Evolutionary conservation across 2,888 invertebrate genomes (phyloP).

Genomic region (Nomada fabriciana): DNA sequence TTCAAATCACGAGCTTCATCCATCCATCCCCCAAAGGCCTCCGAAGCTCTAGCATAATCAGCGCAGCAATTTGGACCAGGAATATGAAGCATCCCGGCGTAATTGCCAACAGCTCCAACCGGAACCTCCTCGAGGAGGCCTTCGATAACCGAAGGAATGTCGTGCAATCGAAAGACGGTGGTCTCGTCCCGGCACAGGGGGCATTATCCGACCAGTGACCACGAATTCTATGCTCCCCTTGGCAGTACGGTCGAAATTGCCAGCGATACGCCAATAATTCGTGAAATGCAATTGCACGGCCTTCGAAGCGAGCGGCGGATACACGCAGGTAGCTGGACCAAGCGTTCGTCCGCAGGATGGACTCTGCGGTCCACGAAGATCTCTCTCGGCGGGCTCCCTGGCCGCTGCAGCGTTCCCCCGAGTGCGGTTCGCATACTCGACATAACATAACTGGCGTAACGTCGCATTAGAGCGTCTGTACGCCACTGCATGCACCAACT

Average conservation of each 20-base stretch:
- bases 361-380: constrained; percentile 56
- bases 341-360: constrained; percentile 47
- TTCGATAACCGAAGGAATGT: constrained; percentile 52
- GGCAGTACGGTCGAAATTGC: constrained; percentile 54
- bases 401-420: constrained; percentile 43
- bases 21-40: not conserved
- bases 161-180: constrained; percentile 40
- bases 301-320: constrained; percentile 1
- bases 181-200: not conserved
- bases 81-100: not conserved
- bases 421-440: constrained; percentile 74
- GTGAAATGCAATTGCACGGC: constrained; percentile 65
- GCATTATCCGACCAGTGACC: not conserved
- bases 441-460: constrained; percentile 77
- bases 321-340: constrained; percentile 1
- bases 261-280: constrained; percentile 70
- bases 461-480: constrained; percentile 65
- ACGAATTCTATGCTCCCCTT: constrained; percentile 20
- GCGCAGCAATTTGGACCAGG: not conserved
- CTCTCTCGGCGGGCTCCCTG: not conserved
- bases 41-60: not conserved
- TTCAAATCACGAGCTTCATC: too few relatives aligned
- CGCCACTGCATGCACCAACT: constrained; percentile 30
- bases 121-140: not conserved
- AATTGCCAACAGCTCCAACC: constrained; percentile 12